Base-by-base conservation (phyloP, 2,797 vertebrate species). In the Chelidonichthys spinosus region DNA sequence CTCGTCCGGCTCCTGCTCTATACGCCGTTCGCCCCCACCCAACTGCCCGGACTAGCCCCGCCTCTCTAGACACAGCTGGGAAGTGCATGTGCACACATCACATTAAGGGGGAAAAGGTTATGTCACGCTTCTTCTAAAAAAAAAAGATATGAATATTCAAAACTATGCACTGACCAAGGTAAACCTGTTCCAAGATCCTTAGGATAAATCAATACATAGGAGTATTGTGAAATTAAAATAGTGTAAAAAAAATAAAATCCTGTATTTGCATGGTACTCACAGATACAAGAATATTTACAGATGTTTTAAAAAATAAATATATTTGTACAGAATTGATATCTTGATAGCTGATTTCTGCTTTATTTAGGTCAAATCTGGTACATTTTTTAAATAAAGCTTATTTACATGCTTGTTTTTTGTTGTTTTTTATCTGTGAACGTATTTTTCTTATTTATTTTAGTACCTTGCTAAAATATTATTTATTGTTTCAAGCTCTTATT, bases 11-110 rank as follows among this genome's bases (percentile, higher is more conserved):
- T 88, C 85, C 76, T 76, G 83, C 86, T 88, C 89, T 77, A 67
- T 81, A 71, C 60, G 52, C 77, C 55, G 76, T 53, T 69, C 67
- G 37, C 63, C 76, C 7, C 50, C 11, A 54, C 69, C 37, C 69
- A 58, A 32, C 65, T 42, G 52, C 67, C 78, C 66, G 69, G 5
- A 56, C 61, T 81, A 76, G 88, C 79, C 90, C 88, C 86, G 82
- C 86, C 85, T 90, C 88, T 91, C 88, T 89, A 91, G 93, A 94
- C 94, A 92, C 92, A 94, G 90, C 91, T 92, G 92, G 92, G 90
- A 93, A 91, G 90, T 92, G 88, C 84, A 89, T 90, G 91, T 76
- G 84, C 87, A 85, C 91, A 89, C 90, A 92, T 93, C 92, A 87
- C 90, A 93, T 94, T 89, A 91, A 83, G 83, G 82, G 76, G 88